phyloP scores from a whole-genome alignment of 2,888 invertebrate species.

The Cephonodes hylas region DNA sequence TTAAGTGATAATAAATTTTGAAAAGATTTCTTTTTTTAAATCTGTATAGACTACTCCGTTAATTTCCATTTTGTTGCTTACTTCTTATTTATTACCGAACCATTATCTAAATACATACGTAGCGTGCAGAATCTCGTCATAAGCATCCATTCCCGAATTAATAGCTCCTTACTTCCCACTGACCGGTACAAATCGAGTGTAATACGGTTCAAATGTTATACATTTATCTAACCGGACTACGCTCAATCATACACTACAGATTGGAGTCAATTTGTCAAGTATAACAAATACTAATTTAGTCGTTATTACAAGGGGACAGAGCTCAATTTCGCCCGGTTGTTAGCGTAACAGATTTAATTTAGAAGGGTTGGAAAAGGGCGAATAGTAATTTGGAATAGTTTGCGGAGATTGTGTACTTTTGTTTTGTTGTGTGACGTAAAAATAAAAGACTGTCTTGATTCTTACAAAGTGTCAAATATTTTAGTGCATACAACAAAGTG shows the following conservation, averaged over 20 bases:
- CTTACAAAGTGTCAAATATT: background rate
- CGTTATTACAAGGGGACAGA: background rate
- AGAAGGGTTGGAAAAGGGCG: slow-evolving; percentile 10
- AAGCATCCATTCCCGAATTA: slow-evolving; percentile 15
- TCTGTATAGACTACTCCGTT: too few relatives aligned
- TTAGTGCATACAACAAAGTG: too few relatives aligned
- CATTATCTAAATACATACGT: too few relatives aligned
- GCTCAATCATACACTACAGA: slow-evolving; percentile 38
- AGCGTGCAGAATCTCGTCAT: too few relatives aligned
- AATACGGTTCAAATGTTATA: slow-evolving; percentile 30
- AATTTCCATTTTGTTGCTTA: too few relatives aligned
- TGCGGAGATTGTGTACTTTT: background rate
- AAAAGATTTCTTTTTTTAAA: too few relatives aligned
- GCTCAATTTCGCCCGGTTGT: background rate
- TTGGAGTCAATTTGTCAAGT: slow-evolving; percentile 29
- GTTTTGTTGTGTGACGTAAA: background rate
- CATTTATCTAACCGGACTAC: slow-evolving; percentile 38
- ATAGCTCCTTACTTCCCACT: slow-evolving; percentile 31
- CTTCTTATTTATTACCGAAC: too few relatives aligned
- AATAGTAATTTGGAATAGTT: background rate
- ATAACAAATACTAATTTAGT: background rate
- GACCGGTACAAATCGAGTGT: slow-evolving; percentile 40
- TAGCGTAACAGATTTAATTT: background rate
- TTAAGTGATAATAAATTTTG: too few relatives aligned
- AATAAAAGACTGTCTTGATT: too few relatives aligned